Evolutionary conservation across 2,113 vertebrate species (phyloP).

Genomic region (Patagioenas fasciata): DNA sequence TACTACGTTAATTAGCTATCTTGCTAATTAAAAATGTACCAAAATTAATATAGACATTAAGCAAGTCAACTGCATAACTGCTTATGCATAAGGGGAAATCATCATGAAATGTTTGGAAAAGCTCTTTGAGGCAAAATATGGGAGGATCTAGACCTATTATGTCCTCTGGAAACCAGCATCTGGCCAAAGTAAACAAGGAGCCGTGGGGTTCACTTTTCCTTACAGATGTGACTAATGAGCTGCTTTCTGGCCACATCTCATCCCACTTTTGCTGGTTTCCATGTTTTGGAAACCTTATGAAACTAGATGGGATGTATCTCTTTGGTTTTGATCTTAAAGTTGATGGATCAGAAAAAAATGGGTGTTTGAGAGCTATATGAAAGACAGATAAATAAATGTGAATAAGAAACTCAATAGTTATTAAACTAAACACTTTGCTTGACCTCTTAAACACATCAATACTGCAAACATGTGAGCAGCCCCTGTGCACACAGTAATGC

Average conservation of each 20-base stretch:
- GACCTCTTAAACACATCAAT: not conserved
- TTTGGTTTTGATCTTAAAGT: not conserved
- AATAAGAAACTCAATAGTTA: not conserved
- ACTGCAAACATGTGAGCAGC: not conserved
- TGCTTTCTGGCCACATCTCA: not conserved
- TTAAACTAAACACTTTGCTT: not conserved
- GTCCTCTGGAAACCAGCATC: not conserved
- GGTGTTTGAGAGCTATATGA: not conserved
- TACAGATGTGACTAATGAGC: not conserved
- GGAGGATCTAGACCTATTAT: not conserved
- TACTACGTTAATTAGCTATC: conserved; percentile 64
- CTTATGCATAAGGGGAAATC: not conserved
- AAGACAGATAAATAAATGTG: not conserved
- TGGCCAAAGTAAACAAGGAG: not conserved
- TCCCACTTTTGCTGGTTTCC: not conserved
- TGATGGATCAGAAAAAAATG: not conserved
- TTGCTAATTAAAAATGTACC: conserved; percentile 60
- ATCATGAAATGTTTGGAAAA: not conserved
- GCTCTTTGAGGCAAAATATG: not conserved
- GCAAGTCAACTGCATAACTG: conserved; percentile 7
- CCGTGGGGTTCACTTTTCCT: not conserved
- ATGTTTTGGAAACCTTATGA: not conserved
- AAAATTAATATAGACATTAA: conserved; percentile 62
- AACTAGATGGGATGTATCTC: not conserved
- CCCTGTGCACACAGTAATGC: fast-evolving